A percentile compares a stretch with the other conserved stretches of the same genome.
phyloP scores from a whole-genome alignment of 1,140 invertebrate species.

The Hetaerina americana region DNA sequence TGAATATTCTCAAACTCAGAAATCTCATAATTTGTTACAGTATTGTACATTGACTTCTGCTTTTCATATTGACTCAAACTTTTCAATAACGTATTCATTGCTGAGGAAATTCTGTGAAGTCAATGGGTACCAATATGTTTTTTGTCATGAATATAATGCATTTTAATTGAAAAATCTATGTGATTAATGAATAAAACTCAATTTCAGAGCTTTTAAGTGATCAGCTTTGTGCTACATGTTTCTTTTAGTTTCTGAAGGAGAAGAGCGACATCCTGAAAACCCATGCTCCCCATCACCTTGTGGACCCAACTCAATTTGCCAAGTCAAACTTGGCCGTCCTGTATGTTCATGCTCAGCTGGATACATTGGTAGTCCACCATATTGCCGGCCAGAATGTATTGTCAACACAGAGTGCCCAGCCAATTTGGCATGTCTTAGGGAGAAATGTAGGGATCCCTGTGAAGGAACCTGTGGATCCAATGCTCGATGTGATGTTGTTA shows the following conservation, averaged over 20 bases:
- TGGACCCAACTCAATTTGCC: constrained; percentile 72
- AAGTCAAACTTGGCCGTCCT: constrained; percentile 59
- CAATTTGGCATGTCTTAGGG: constrained; percentile 61
- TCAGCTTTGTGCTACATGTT: too few species aligned
- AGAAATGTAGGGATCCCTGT: constrained; percentile 69
- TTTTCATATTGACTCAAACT: too few species aligned
- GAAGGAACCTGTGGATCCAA: constrained; percentile 58
- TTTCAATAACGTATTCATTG: too few species aligned
- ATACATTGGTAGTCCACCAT: constrained; percentile 56
- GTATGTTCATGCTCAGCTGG: constrained; percentile 65
- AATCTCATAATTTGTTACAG: too few species aligned
- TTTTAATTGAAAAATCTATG: too few species aligned
- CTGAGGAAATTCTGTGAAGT: too few species aligned
- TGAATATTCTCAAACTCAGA: too few species aligned
- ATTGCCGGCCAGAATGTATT: constrained; percentile 60
- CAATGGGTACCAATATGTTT: too few species aligned
- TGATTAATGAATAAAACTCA: too few species aligned
- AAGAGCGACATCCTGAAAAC: constrained; percentile 35
- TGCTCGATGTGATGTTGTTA: constrained; percentile 64
- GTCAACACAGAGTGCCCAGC: constrained; percentile 59
- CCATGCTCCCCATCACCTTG: constrained; percentile 70
- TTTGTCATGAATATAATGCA: too few species aligned
- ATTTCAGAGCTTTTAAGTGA: too few species aligned
- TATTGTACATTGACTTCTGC: too few species aligned
- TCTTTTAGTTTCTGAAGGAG: constrained; percentile 26